Evolutionary conservation across 2,113 vertebrate species (phyloP).

Genomic region (Bagarius yarrelli): DNA sequence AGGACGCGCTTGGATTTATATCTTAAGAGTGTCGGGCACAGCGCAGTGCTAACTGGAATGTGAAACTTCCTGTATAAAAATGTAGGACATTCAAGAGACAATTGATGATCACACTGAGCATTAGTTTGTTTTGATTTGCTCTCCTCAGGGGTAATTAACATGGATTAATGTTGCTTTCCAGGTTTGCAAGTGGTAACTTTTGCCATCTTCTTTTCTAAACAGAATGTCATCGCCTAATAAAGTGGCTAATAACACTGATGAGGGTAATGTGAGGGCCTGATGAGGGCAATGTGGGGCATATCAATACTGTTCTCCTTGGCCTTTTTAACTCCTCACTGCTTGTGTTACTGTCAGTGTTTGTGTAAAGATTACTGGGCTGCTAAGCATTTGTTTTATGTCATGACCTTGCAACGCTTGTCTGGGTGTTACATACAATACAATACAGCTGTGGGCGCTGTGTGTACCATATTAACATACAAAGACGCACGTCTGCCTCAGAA

Average conservation of each 20-base stretch:
- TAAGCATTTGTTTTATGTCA: background rate
- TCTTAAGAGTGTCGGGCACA: constrained; percentile 70
- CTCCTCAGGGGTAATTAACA: constrained; percentile 74
- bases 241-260: constrained; percentile 63
- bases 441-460: constrained; percentile 2
- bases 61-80: constrained; percentile 72
- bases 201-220: constrained; percentile 67
- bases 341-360: constrained; percentile 11
- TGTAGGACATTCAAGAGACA: constrained; percentile 69
- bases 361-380: constrained; percentile 29
- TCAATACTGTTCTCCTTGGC: constrained; percentile 31
- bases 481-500: background rate
- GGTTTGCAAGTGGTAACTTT: constrained; percentile 67
- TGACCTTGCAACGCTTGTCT: constrained; percentile 7
- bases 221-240: constrained; percentile 67
- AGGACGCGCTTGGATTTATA: constrained; percentile 77
- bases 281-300: constrained; percentile 52
- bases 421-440: constrained; percentile 1
- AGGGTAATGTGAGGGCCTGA: constrained; percentile 48
- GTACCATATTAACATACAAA: constrained; percentile 6
- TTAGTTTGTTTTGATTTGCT: constrained; percentile 78
- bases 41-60: constrained; percentile 57
- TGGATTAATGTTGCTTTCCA: constrained; percentile 72
- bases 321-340: constrained; percentile 2
- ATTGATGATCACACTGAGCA: constrained; percentile 70